These are phyloP conservation scores for Pelecanus crispus DNA, from an alignment of 2,113 vertebrate species.

Conservation along the genomic window DNA sequence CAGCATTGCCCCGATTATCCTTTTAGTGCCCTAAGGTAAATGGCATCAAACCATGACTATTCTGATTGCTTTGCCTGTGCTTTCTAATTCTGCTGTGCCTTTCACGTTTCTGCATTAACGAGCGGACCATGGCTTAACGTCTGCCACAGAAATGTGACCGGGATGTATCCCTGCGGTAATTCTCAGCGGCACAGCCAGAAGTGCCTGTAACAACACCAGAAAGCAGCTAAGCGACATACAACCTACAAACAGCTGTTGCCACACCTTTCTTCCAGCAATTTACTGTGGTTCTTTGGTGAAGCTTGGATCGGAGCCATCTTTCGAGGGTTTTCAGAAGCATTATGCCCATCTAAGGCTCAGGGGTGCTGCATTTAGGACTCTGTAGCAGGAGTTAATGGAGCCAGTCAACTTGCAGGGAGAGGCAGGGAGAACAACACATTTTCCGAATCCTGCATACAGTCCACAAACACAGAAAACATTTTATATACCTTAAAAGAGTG, in stretches of 20 bases:
- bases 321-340: not conserved
- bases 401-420: not conserved
- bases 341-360: not conserved
- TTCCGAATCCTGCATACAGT: not conserved
- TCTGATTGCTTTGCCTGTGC: not conserved
- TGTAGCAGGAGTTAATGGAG: not conserved
- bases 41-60: not conserved
- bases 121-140: not conserved
- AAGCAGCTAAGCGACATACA: not conserved
- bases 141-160: accelerated
- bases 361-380: not conserved
- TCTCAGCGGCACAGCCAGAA: not conserved
- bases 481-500: not conserved
- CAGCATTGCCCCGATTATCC: not conserved
- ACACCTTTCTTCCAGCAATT: not conserved
- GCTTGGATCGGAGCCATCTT: not conserved
- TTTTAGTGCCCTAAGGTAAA: not conserved
- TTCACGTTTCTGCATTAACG: not conserved
- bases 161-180: not conserved
- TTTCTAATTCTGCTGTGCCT: not conserved
- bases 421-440: not conserved
- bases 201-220: not conserved
- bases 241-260: not conserved
- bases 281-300: not conserved
- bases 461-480: not conserved